These are phyloP conservation scores for Podarcis raffonei DNA, from an alignment of 2,113 vertebrate genomes.

Conservation along the genomic window DNA sequence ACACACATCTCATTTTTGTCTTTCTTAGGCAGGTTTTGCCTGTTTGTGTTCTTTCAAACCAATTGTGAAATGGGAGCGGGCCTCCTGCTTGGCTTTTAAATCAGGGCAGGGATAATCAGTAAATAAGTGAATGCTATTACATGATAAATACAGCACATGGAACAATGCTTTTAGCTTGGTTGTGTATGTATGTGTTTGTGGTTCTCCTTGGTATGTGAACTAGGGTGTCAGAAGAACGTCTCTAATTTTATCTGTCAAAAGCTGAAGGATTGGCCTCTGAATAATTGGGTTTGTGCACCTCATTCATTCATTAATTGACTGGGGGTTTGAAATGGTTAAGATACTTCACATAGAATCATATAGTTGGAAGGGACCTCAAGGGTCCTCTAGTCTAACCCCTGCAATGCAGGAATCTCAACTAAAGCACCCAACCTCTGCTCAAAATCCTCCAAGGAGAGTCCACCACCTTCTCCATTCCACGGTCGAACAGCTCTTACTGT, in stretches of 20 bases:
- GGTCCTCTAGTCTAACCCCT: too few species aligned
- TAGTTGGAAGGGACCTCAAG: too few species aligned
- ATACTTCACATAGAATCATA: not conserved
- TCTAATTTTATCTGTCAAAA: not conserved
- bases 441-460: too few species aligned
- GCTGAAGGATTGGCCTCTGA: not conserved
- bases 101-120: not conserved
- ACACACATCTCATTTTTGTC: not conserved
- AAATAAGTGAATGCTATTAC: not conserved
- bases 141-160: not conserved
- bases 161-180: not conserved
- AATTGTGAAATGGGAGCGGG: not conserved
- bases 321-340: not conserved
- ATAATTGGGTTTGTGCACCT: not conserved
- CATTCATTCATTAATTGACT: too few species aligned
- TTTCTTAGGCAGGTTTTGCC: not conserved
- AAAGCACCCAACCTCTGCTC: too few species aligned
- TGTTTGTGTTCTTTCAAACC: not conserved
- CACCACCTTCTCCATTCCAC: too few species aligned
- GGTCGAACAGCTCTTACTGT: too few species aligned
- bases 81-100: not conserved
- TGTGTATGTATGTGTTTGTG: not conserved
- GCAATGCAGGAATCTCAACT: too few species aligned
- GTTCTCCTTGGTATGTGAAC: not conserved
- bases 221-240: not conserved